Conservation (phyloP, 2,888 invertebrate species). For the Drosophila neoperkinsi region DNA sequence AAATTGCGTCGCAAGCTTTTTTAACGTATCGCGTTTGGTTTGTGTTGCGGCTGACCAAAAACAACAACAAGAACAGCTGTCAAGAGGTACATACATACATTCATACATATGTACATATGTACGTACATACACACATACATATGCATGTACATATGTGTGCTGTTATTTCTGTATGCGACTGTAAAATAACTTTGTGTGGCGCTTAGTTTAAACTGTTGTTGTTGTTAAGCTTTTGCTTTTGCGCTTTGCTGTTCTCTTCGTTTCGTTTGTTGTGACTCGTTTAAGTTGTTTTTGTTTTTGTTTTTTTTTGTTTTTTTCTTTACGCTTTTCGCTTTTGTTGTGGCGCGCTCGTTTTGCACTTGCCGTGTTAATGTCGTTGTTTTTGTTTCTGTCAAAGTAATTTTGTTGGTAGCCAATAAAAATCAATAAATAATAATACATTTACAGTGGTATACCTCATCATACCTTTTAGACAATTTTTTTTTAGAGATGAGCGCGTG, state of each 20-base stretch:
- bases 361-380: slow-evolving; percentile 8
- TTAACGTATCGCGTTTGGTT: slow-evolving; percentile 18
- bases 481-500: no score
- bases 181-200: slow-evolving; percentile 31
- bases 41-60: slow-evolving; percentile 18
- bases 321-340: slow-evolving; percentile 62
- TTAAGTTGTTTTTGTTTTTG: slow-evolving; percentile 22
- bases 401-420: slow-evolving; percentile 52
- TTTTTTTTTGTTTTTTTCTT: not conserved
- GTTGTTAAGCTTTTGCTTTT: slow-evolving; percentile 29
- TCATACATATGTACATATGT: not conserved
- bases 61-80: slow-evolving; percentile 33
- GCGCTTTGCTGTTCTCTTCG: slow-evolving; percentile 27
- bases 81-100: not conserved
- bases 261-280: slow-evolving; percentile 54
- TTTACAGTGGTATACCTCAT: slow-evolving; percentile 34
- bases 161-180: slow-evolving; percentile 51
- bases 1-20: slow-evolving; percentile 74
- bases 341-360: slow-evolving; percentile 66
- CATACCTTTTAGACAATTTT: not conserved
- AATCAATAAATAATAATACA: slow-evolving; percentile 80
- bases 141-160: not conserved
- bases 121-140: not conserved
- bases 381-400: slow-evolving; percentile 51
- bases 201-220: slow-evolving; percentile 35